phyloP scores from a whole-genome alignment of 2,797 vertebrate genomes.

The Hoplostethus atlanticus region DNA sequence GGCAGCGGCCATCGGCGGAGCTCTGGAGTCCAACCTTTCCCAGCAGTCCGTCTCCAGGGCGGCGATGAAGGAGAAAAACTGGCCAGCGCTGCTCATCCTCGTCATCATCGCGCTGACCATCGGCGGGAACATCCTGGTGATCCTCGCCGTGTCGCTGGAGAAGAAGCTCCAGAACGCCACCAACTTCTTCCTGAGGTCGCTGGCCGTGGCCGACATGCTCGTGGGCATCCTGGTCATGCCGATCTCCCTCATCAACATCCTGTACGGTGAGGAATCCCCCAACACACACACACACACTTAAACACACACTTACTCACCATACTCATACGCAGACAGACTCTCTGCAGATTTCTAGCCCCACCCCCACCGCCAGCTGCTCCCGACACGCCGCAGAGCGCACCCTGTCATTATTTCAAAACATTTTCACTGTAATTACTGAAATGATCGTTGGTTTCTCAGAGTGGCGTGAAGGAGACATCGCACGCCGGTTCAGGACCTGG shows the following conservation, averaged over 20 bases:
- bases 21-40: slow-evolving; percentile 63
- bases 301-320: neutral
- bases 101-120: slow-evolving; percentile 94
- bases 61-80: slow-evolving; percentile 88
- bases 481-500: too few species aligned
- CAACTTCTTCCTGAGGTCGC: slow-evolving; percentile 96
- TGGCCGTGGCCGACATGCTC: slow-evolving; percentile 97
- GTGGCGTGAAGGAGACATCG: neutral
- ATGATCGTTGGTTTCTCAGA: slow-evolving; percentile 40
- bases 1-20: slow-evolving; percentile 47
- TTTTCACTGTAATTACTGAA: slow-evolving; percentile 40
- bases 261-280: slow-evolving; percentile 90
- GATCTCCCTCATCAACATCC: slow-evolving; percentile 92
- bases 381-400: slow-evolving; percentile 31
- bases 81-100: slow-evolving; percentile 93
- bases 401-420: slow-evolving; percentile 43
- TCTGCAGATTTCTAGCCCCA: slow-evolving; percentile 9
- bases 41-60: slow-evolving; percentile 62
- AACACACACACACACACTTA: neutral
- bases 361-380: slow-evolving; percentile 59
- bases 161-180: slow-evolving; percentile 98
- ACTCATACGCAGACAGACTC: too few species aligned
- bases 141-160: slow-evolving; percentile 96
- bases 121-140: slow-evolving; percentile 95
- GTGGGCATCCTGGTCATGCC: slow-evolving; percentile 99